These are phyloP conservation scores for Microctenopoma stevenorrisi DNA, from an alignment of 2,797 vertebrate species.

Conservation along the genomic window DNA sequence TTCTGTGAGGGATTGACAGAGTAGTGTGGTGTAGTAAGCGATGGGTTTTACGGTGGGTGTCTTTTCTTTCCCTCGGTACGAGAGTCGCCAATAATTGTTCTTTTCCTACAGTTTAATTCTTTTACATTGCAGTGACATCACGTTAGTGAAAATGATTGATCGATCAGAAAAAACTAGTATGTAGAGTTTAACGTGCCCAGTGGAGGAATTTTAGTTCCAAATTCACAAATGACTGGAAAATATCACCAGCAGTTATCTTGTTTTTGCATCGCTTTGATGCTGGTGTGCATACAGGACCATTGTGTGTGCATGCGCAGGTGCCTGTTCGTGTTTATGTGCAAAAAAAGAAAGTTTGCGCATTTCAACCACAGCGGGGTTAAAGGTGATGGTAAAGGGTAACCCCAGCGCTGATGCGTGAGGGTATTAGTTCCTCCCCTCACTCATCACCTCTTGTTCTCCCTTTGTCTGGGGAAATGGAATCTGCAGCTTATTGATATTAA, in stretches of 20 bases:
- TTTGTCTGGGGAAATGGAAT: constrained; percentile 88
- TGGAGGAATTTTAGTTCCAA: constrained; percentile 7
- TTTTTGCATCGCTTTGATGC: constrained; percentile 23
- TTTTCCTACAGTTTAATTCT: background rate
- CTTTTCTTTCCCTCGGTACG: no score
- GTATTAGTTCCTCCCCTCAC: constrained; percentile 61
- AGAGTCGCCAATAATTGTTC: background rate
- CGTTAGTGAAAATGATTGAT: constrained; percentile 3
- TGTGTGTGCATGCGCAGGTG: background rate
- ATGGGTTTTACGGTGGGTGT: background rate
- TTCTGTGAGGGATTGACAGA: constrained; percentile 47
- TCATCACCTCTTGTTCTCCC: constrained; percentile 61
- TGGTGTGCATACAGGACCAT: background rate
- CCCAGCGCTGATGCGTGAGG: constrained; percentile 76
- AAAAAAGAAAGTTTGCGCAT: constrained; percentile 37
- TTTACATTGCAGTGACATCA: background rate
- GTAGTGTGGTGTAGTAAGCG: background rate
- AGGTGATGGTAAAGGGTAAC: constrained; percentile 73
- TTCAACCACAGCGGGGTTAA: constrained; percentile 66
- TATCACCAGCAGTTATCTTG: constrained; percentile 19
- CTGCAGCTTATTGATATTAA: constrained; percentile 90
- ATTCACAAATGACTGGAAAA: constrained; percentile 15
- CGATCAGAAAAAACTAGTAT: no score
- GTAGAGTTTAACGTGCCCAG: background rate
- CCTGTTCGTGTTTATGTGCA: constrained; percentile 4